These are phyloP conservation scores for Melospiza melodia DNA, from an alignment of 2,113 vertebrate genomes.

Conservation along the genomic window DNA sequence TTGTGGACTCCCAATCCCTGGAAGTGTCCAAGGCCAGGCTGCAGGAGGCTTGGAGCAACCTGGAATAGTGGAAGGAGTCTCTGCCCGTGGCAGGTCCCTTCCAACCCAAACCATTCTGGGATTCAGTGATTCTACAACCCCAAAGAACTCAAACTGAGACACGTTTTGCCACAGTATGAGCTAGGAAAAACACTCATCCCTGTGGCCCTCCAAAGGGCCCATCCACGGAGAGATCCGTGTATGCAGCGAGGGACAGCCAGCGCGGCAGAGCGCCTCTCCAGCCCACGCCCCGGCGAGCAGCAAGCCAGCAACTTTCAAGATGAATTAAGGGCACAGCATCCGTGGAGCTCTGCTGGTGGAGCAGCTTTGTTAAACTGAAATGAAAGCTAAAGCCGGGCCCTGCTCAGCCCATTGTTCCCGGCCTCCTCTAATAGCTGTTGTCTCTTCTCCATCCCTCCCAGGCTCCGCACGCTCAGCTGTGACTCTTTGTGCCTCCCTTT, in stretches of 20 bases:
- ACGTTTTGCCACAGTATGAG: accelerated
- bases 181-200: accelerated
- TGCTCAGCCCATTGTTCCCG: background rate
- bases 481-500: constrained; percentile 60
- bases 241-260: accelerated
- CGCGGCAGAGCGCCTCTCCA: background rate
- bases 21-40: background rate
- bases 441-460: constrained; percentile 22
- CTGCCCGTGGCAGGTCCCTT: background rate
- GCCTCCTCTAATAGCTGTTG: constrained; percentile 21
- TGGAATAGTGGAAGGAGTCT: background rate
- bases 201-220: accelerated
- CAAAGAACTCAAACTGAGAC: background rate
- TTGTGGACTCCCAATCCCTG: accelerated
- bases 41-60: background rate
- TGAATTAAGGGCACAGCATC: background rate
- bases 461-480: constrained; percentile 41
- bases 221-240: accelerated
- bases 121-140: background rate
- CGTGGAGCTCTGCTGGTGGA: background rate
- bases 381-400: background rate
- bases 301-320: background rate
- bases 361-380: constrained; percentile 13
- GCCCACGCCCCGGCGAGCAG: background rate
- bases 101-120: background rate